phyloP scores from a whole-genome alignment of 37 sponge, comb jelly and placozoan genomes.

The Axinella damicornis region DNA sequence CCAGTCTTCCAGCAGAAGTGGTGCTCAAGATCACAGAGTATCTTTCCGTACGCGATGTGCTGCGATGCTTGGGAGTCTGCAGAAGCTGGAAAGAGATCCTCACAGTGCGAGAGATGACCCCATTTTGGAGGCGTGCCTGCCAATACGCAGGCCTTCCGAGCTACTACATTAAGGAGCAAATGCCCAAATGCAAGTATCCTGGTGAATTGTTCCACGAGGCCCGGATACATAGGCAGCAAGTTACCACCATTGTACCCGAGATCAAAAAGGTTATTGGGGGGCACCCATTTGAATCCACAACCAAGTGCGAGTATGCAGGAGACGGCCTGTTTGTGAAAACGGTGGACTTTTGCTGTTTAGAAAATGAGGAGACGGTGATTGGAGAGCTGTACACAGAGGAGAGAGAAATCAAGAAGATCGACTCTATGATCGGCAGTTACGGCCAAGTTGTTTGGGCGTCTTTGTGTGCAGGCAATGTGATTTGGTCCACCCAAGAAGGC shows the following conservation, averaged over 20 bases:
- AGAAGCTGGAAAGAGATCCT: slow-evolving; percentile 33
- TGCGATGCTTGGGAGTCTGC: slow-evolving; percentile 29
- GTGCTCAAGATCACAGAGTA: slow-evolving; percentile 27
- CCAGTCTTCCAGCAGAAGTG: slow-evolving; percentile 34
- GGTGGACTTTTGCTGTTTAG: slow-evolving; percentile 17
- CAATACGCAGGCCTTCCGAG: slow-evolving; percentile 30
- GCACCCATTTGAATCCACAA: slow-evolving; percentile 46
- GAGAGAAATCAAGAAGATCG: slow-evolving; percentile 19
- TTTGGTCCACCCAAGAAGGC: slow-evolving; percentile 28
- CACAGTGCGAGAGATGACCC: slow-evolving; percentile 3
- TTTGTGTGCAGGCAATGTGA: neutral
- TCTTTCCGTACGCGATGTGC: slow-evolving; percentile 27
- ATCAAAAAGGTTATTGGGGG: neutral
- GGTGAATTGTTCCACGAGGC: slow-evolving; percentile 25
- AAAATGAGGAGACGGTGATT: slow-evolving; percentile 38
- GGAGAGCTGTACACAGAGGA: slow-evolving; percentile 42
- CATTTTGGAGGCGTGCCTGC: slow-evolving; percentile 45
- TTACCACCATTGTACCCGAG: slow-evolving; percentile 3
- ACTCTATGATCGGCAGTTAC: slow-evolving; percentile 20
- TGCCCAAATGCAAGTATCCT: neutral
- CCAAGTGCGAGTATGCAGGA: slow-evolving; percentile 51
- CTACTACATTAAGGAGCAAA: slow-evolving; percentile 8
- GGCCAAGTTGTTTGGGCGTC: slow-evolving; percentile 25
- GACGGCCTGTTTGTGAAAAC: slow-evolving; percentile 41
- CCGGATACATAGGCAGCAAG: neutral